phyloP scores from a whole-genome alignment of 64 coral and sea anemone species.

The Dendrophyllia cribrosa region DNA sequence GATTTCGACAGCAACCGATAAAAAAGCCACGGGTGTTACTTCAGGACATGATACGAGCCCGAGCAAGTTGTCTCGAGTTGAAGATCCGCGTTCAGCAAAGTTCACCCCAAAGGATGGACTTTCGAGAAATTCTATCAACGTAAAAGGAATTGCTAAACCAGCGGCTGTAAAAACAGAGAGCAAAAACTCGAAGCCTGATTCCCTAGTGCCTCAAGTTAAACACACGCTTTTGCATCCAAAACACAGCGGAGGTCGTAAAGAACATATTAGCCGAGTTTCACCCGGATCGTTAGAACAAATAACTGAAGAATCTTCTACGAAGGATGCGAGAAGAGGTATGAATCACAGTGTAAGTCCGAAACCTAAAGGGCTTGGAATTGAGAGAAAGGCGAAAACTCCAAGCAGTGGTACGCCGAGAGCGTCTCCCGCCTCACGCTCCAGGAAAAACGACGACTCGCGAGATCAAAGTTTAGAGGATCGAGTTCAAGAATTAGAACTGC shows the following conservation, averaged over 20 bases:
- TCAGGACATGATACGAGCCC: neutral
- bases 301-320: neutral
- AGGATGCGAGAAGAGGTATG: neutral
- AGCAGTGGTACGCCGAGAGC: neutral
- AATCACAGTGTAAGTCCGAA: neutral
- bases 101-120: neutral
- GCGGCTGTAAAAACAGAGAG: neutral
- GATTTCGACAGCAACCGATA: neutral
- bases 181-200: neutral
- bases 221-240: neutral
- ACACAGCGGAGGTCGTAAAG: neutral
- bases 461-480: neutral
- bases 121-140: neutral
- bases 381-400: neutral
- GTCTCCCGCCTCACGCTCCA: neutral
- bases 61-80: neutral
- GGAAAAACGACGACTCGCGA: neutral
- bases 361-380: neutral
- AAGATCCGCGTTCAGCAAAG: neutral
- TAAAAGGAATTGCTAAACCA: neutral
- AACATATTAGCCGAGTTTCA: neutral
- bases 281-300: neutral
- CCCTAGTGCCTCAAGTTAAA: neutral
- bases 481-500: constrained; percentile 13
- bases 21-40: neutral